Base-by-base conservation (phyloP, 2,888 invertebrate genomes). In the Helicoverpa assulta region DNA sequence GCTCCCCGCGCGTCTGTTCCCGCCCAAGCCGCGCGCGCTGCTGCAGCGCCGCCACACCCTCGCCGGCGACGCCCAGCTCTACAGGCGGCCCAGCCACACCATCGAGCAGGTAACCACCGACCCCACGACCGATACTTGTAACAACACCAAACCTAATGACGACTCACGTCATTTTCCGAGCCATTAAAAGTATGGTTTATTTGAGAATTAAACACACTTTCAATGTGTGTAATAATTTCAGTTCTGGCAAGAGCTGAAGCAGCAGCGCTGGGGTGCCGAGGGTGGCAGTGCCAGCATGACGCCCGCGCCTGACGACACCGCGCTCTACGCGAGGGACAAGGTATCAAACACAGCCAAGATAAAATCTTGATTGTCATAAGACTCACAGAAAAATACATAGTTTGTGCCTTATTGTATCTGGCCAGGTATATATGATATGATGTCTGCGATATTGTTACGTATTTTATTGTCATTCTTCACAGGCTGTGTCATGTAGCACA, bases 1-100 rank as follows among this genome's bases (percentile, higher is more conserved):
- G 99, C 19, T 98, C 99, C 83, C 98, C 99, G 1, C 98, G 99
- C 79, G 98, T 98, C 83, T 26, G 87, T 98, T 97, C 89, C 97
- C 97, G 60, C 96, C 97, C 3, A 98, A 97, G 91, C 98, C 98
- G 10, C 96, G 97, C 69, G 96, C 97, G 54, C 71, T 74, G 51
- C 82, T 82, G 62, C 89, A 86, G 21, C 96, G 99, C 14, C 96
- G 99, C 19, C 98, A 99, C 83, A 98, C 99, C 1, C 98, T 99
- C 79, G 98, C 98, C 83, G 98, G 99, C 18, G 98, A 97, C 67
- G 97, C 97, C 80, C 97, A 97, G n/a, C 96, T 96, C 16, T 95
- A 96, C 77, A 96, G 96, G 84, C 73, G 96, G 40, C 96, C 97
- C 67, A 96, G 96, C 72, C 96, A 97, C 81, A 96, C 97, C 85